Conservation (phyloP, 2,888 invertebrate genomes). For the Apamea sordens region DNA sequence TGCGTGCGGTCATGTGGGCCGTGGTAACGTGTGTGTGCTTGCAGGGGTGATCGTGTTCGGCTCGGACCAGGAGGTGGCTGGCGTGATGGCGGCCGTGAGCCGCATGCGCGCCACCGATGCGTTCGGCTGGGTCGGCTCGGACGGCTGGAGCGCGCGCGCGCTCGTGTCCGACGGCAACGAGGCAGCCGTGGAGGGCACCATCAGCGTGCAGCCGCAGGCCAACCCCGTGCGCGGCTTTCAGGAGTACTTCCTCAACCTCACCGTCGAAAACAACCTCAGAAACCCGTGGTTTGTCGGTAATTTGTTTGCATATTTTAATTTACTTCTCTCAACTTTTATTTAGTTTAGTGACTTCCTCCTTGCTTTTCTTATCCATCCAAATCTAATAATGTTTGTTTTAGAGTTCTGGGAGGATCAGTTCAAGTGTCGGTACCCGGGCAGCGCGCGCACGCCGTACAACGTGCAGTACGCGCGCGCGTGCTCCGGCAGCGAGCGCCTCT, state of each 20-base stretch:
- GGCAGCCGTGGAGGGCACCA: slow-evolving; percentile 93
- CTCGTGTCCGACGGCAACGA: slow-evolving; percentile 96
- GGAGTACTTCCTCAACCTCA: slow-evolving; percentile 95
- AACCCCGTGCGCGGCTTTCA: slow-evolving; percentile 96
- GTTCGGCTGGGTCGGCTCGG: slow-evolving; percentile 98
- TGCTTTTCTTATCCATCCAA: neutral
- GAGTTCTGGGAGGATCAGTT: slow-evolving; percentile 99
- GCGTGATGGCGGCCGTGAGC: slow-evolving; percentile 97
- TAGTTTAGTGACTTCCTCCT: no score
- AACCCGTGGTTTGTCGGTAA: slow-evolving; percentile 99
- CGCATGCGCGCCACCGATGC: slow-evolving; percentile 95
- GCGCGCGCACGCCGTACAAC: slow-evolving; percentile 95
- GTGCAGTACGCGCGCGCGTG: slow-evolving; percentile 92
- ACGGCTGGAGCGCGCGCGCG: slow-evolving; percentile 98
- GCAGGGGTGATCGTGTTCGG: slow-evolving; percentile 98
- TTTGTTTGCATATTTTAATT: slow-evolving; percentile 35
- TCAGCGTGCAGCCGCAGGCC: slow-evolving; percentile 98
- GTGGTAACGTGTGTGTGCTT: slow-evolving; percentile 9
- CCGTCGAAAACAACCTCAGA: slow-evolving; percentile 95
- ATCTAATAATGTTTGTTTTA: slow-evolving; percentile 75
- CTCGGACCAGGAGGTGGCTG: slow-evolving; percentile 98
- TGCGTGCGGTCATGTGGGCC: slow-evolving; percentile 86
- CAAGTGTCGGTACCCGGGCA: slow-evolving; percentile 95
- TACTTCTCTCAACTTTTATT: neutral
- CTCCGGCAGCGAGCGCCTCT: slow-evolving; percentile 94